Evolutionary conservation across 2,797 vertebrate species (phyloP), one percentile per base, ranked within the genome.

Genomic region (Sarcoramphus papa): DNA sequence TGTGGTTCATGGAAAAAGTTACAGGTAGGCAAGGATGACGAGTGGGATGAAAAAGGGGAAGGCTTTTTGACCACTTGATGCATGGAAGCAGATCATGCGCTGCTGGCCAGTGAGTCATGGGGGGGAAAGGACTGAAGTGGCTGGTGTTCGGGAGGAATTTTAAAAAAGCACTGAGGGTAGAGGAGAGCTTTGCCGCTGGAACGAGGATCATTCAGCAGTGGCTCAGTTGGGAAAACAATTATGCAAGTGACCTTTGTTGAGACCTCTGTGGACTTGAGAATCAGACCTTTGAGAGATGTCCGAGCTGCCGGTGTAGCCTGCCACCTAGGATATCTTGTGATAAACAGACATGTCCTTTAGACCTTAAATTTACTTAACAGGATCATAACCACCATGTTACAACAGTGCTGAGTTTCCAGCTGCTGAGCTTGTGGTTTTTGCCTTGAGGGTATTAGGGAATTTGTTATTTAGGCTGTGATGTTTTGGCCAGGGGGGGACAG

Each of bases 311-410:
- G 65, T 77, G 86, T 59, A 75, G 54, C 63, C 48, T 95, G 75
- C 57, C 59, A 92, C 91, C 84, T 90, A 53, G 85, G 85, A 33
- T 87, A 87, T 48, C 73, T 72, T 37, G 69, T 86, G 43, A 75
- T 88, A 94, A 92, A 84, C 81, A 96, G 62, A 51, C 15, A 1
- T 94, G 95, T 92, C 92, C 95, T 97, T 97, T 96, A 96, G 96
- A 96, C 95, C 91, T 92, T 94, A 2, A 91, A 33, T 96, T 97
- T 96, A 37, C 85, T 88, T 90, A 96, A 31, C 67, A 75, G 85
- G 73, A 79, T 54, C 0, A 2, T 81, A 89, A 79, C 85, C 67
- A 63, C 72, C 1, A 4, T 27, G 60, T 96, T 88, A 92, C 89
- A 92, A 74, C 82, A 94, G 81, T 6, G 24, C 64, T 85, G 85